Evolutionary conservation across 2,888 invertebrate genomes (phyloP).

Genomic region (Lasioglossum oenotherae): DNA sequence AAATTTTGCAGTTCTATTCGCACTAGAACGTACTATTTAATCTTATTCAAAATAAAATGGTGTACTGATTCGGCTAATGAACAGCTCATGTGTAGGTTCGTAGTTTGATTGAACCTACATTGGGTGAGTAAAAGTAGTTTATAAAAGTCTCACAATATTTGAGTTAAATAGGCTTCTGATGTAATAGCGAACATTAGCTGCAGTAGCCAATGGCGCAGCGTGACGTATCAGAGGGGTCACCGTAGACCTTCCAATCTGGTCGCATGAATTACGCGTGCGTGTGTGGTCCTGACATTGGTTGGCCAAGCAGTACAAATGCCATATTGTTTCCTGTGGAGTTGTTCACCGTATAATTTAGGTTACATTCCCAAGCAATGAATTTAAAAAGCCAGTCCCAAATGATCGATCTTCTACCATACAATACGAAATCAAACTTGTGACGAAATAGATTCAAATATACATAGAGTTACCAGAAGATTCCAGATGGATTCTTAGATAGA

Average conservation of each 20-base stretch:
- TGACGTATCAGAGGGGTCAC: neutral
- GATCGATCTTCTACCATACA: neutral
- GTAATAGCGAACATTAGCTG: neutral
- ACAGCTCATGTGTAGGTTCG: neutral
- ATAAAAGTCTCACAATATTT: slow-evolving; percentile 1
- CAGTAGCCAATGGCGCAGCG: slow-evolving; percentile 4
- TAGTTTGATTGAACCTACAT: neutral
- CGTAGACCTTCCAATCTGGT: slow-evolving; percentile 10
- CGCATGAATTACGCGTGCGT: neutral
- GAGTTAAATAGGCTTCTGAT: neutral
- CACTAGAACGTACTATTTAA: no score
- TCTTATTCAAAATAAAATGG: neutral
- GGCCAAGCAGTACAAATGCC: neutral
- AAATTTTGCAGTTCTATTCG: no score
- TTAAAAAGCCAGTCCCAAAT: neutral
- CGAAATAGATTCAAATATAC: no score
- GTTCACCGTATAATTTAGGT: neutral
- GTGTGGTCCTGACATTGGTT: slow-evolving; percentile 7
- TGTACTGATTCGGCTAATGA: neutral
- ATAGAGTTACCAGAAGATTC: neutral
- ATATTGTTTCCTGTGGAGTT: neutral
- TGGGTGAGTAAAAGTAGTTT: neutral
- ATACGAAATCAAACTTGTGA: neutral
- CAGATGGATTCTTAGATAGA: no score
- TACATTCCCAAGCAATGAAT: neutral